Percentiles rank a stretch among this genome's conserved stretches.
Conservation (phyloP, 2,888 invertebrate genomes). For the Tholera decimalis region DNA sequence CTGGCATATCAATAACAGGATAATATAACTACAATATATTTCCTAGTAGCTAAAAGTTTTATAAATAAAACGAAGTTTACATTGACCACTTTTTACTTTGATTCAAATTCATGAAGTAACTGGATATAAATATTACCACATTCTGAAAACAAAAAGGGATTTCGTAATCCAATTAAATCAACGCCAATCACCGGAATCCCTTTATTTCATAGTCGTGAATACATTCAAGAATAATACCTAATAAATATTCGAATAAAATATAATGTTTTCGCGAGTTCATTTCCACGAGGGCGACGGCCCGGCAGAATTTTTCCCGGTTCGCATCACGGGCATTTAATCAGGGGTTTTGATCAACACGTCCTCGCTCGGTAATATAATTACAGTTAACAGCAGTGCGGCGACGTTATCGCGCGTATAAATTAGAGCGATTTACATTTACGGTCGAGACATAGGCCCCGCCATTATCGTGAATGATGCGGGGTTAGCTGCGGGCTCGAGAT, state of each 20-base stretch:
- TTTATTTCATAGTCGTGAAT: constrained; percentile 48
- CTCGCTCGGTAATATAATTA: constrained; percentile 91
- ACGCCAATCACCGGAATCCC: constrained; percentile 35
- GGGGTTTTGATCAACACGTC: constrained; percentile 90
- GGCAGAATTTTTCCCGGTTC: constrained; percentile 79
- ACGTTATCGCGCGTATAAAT: constrained; percentile 91
- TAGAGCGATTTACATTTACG: constrained; percentile 91
- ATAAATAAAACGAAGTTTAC: neutral
- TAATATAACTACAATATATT: constrained; percentile 22
- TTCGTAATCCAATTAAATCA: constrained; percentile 37
- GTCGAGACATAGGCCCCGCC: constrained; percentile 87
- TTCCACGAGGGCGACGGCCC: constrained; percentile 64
- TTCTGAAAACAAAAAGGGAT: constrained; percentile 24
- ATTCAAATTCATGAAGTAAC: constrained; percentile 17
- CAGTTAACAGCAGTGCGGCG: constrained; percentile 90
- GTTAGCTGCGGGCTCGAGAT: constrained; percentile 83
- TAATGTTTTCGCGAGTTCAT: constrained; percentile 64
- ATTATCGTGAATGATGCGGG: constrained; percentile 89
- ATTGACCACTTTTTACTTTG: neutral
- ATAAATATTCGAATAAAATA: constrained; percentile 65
- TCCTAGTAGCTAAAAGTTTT: neutral
- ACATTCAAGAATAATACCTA: constrained; percentile 55
- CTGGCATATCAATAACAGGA: constrained; percentile 72
- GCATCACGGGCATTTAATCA: constrained; percentile 86
- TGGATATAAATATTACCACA: constrained; percentile 16